Conservation (phyloP, 2,797 vertebrate genomes). For the Remorina albescens region DNA sequence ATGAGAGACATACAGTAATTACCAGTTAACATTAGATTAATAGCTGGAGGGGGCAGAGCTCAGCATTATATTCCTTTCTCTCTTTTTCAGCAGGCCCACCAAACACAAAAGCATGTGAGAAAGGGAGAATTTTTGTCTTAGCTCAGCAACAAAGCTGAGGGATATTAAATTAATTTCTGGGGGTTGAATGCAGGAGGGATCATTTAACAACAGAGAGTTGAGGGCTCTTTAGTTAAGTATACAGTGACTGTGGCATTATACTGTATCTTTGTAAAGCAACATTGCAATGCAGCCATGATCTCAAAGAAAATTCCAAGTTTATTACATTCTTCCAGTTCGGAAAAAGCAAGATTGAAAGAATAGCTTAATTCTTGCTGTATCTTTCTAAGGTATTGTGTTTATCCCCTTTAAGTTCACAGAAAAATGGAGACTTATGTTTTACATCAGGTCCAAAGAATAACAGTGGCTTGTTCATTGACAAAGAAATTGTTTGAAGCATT, state of each 20-base stretch:
- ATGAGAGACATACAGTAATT: slow-evolving; percentile 32
- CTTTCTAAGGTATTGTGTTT: neutral
- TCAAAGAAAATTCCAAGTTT: neutral
- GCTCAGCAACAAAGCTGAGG: slow-evolving; percentile 45
- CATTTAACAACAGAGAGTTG: slow-evolving; percentile 12
- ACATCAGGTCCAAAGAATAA: neutral
- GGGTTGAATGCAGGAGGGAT: slow-evolving; percentile 20
- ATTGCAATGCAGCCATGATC: neutral
- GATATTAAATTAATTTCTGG: slow-evolving; percentile 28
- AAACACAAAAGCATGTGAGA: slow-evolving; percentile 12
- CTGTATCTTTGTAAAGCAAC: slow-evolving; percentile 20
- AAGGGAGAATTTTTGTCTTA: slow-evolving; percentile 30
- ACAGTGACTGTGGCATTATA: neutral
- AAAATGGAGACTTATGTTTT: neutral
- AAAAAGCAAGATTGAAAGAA: neutral
- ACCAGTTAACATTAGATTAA: slow-evolving; percentile 28
- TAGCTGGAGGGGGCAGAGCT: slow-evolving; percentile 47
- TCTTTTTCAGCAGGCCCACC: slow-evolving; percentile 22
- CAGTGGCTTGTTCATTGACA: neutral
- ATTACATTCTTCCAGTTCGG: slow-evolving; percentile 1
- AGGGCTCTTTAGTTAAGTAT: slow-evolving; percentile 9
- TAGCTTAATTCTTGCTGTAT: neutral
- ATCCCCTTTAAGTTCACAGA: neutral
- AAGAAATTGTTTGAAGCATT: slow-evolving; percentile 24
- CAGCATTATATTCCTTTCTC: slow-evolving; percentile 29